Evolutionary conservation across 1,140 invertebrate species (phyloP).

Genomic region (Bradysia coprophila): DNA sequence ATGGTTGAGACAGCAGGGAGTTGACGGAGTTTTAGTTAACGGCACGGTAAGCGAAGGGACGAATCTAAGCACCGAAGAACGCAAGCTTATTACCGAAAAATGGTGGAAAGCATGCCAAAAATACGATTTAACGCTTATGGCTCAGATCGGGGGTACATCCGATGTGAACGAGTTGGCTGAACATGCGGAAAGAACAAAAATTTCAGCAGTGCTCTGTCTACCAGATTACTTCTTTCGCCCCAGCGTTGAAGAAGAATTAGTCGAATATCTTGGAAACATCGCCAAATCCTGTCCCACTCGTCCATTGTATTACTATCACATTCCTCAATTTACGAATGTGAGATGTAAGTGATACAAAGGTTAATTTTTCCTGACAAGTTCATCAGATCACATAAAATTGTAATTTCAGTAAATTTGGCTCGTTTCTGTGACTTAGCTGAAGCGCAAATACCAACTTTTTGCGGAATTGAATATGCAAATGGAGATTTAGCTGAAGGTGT

Average conservation of each 20-base stretch:
- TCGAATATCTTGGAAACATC: constrained; percentile 46
- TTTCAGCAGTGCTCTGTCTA: constrained; percentile 52
- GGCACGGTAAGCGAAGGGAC: constrained; percentile 63
- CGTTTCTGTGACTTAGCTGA: constrained; percentile 39
- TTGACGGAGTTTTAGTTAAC: constrained; percentile 20
- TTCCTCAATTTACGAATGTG: constrained; percentile 48
- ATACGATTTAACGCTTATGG: constrained; percentile 43
- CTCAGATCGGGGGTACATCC: constrained; percentile 57
- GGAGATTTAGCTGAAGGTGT: constrained; percentile 40
- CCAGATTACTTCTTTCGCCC: constrained; percentile 66
- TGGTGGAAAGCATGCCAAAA: constrained; percentile 39
- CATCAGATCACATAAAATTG: too few relatives aligned
- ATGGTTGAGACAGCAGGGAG: background rate
- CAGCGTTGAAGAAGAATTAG: constrained; percentile 35
- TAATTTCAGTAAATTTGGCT: constrained; percentile 54
- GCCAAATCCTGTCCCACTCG: constrained; percentile 51
- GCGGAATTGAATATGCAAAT: constrained; percentile 55
- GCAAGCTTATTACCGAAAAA: constrained; percentile 43
- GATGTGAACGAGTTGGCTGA: constrained; percentile 51
- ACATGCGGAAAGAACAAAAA: constrained; percentile 47
- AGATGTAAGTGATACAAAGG: constrained; percentile 46
- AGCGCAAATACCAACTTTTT: constrained; percentile 44
- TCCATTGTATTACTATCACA: constrained; percentile 70
- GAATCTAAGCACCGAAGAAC: constrained; percentile 43
- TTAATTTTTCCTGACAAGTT: too few relatives aligned